Evolutionary conservation across 2,888 invertebrate genomes (phyloP), one percentile per base, ranked within the genome.

Genomic region (Drosophila kuntzei): DNA sequence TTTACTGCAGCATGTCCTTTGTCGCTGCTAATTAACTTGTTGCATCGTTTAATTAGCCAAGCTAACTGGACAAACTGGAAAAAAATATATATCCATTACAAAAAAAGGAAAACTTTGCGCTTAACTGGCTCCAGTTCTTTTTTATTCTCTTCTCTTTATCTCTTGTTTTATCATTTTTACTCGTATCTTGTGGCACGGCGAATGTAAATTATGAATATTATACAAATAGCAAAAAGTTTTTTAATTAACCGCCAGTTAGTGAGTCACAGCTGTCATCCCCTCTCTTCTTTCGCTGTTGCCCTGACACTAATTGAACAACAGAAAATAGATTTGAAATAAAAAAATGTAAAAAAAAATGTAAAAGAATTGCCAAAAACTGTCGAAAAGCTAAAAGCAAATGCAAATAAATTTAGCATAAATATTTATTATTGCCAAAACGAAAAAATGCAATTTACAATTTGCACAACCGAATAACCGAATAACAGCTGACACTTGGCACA

Each of bases 161-260:
- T 64, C n/a, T 12, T 34, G 32, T 53, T 36, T 27, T 47, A 49
- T 65, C 37, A 47, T 16, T 62, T 70, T 59, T 65, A 44, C 34
- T 76, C 53, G 50, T 60, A 54, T 65, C 63, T 70, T 62, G 70
- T 65, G 70, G 64, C 55, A 36, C 25, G 46, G 57, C 18, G 65
- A 47, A 64, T 72, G 79, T 77, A 82, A 82, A 85, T 84, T 84
- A 86, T 85, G 73, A 82, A 87, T 84, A 87, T 84, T 87, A 68
- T 76, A 80, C 80, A 84, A 86, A 86, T 82, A 70, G 74, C 79
- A 69, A 46, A 86, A 84, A 84, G 82, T 87, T 87, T 86, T 84
- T 82, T 87, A 87, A 86, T 86, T 87, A 86, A 80, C 72, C 86
- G 55, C 57, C 65, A 47, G 81, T 79, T 80, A 80, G 74, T 54